phyloP scores from a whole-genome alignment of 2,888 invertebrate genomes.

The Cephus sareptanus region DNA sequence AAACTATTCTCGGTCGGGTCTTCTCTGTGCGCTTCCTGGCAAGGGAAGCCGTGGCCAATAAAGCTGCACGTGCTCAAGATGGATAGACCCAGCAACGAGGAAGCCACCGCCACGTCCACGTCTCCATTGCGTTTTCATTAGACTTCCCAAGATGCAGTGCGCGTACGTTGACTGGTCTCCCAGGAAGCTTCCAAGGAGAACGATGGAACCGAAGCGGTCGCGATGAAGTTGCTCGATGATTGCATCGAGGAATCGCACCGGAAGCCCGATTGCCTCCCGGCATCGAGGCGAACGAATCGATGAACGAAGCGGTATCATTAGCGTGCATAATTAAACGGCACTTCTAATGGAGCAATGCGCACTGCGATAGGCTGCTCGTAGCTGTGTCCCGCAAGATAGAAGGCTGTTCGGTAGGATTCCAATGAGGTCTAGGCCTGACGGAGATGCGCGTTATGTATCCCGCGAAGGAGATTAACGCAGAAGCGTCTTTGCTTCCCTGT shows the following conservation, averaged over 20 bases:
- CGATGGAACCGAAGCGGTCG: not conserved
- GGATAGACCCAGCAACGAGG: not conserved
- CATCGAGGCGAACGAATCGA: slow-evolving; percentile 20
- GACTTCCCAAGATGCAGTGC: not conserved
- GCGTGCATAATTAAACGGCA: slow-evolving; percentile 50
- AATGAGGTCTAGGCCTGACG: slow-evolving; percentile 32
- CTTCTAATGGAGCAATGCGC: slow-evolving; percentile 50
- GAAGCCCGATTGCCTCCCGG: not conserved
- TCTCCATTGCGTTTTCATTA: not conserved
- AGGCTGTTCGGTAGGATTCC: slow-evolving; percentile 53
- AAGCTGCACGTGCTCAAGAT: slow-evolving; percentile 23
- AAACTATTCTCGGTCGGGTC: not conserved
- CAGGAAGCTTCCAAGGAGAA: not conserved
- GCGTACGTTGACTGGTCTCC: not conserved
- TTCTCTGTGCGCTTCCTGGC: slow-evolving; percentile 22
- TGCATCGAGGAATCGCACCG: not conserved
- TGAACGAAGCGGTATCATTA: slow-evolving; percentile 39
- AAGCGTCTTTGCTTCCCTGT: not conserved
- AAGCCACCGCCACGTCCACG: not conserved
- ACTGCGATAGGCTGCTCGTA: slow-evolving; percentile 38
- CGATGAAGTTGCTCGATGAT: not conserved
- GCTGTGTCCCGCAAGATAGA: slow-evolving; percentile 45
- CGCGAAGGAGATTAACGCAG: not conserved
- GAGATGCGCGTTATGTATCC: not conserved
- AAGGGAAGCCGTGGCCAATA: slow-evolving; percentile 22